Base-by-base conservation (phyloP, 2,888 invertebrate genomes). In the Yponomeuta plumbellus region DNA sequence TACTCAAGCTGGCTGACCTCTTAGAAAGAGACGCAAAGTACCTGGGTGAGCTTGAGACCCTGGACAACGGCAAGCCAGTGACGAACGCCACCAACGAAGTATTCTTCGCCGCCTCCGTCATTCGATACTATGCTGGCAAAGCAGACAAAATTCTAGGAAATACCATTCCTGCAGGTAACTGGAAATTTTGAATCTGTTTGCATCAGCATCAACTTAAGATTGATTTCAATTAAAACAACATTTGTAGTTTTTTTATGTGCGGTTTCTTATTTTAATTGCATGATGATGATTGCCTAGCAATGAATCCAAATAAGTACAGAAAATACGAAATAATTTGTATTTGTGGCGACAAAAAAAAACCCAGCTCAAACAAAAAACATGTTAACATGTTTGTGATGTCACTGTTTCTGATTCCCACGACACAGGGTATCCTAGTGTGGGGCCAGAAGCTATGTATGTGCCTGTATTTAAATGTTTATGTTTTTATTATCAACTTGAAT, bases 41-140 rank as follows among this genome's bases (percentile, higher is more conserved):
- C 71, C 78, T 97, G 68, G 95, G 95, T 8, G 94, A 96, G 73
- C 91, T 99, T 75, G 98, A 99, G 87, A 97, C 98, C 0, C 80
- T 98, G 70, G 98, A 99, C 84, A 97, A 96, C 84, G 98, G 98
- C 21, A 98, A 98, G 80, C 97, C 98, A 0, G 97, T 94, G 75
- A 86, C 92, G 22, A 89, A 93, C 73, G 93, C 97, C 0, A 86
- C 88, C 65, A 93, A 92, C 21, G 97, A 97, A 80, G 79, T 96
- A 0, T 79, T 90, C 0, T 86, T 91, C 76, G 84, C 93, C 44
- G 88, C 94, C 17, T 91, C 92, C 66, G 92, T 93, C 66, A 74
- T 97, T 52, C 93, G 97, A 69, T 98, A 97, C 80, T 97, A 95
- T 84, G 97, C 97, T 44, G 98, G 98, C 13, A 97, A 96, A 94